Base-by-base conservation (phyloP, 2,888 invertebrate genomes). In the Urechis unicinctus region DNA sequence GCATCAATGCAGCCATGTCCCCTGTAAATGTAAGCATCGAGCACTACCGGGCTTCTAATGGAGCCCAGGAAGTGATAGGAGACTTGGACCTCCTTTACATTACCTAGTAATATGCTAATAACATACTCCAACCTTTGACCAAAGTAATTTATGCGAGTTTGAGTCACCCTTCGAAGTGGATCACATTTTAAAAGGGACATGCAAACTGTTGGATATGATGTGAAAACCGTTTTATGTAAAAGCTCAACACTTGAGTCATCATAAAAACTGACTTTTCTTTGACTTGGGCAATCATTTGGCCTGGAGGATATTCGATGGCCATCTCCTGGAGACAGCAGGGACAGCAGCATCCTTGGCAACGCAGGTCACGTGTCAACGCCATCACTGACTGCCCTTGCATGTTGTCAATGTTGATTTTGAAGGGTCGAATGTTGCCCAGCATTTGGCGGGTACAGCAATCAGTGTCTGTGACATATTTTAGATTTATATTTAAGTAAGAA, bases 331-430 rank as follows among this genome's bases (percentile, higher is more conserved):
- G 59, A 48, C 73, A 73, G 59, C 73, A 72, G 68, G 70, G 70
- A 44, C 64, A 52, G 6, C 61, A 64, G 52, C 66, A 66, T 69
- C 92, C 93, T 9, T 86, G 84, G 66, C 91, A 92, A 3, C 88
- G 87, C 52, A 89, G 79, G 0, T 91, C 90, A 25, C 94, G 85
- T 70, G 86, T 80, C 60, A 95, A 80, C 71, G 89, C 88, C 64
- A 95, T 88, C 41, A 93, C 85, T 83, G 91, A n/a, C 68, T 87
- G 87, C 59, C 84, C 85, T 65, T 83, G 85, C 74, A 86, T 86
- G 75, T 94, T 93, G 70, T 87, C 82, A 58, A 94, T 85, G 78
- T 86, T 87, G 85, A 94, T 88, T 64, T 89, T 88, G 72, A 93
- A 93, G 2, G 89, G 88, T 42, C 92, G 84, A 55, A 83, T 77